These are phyloP conservation scores for Festucalex cinctus DNA, from an alignment of 2,113 vertebrate species.

Conservation along the genomic window DNA sequence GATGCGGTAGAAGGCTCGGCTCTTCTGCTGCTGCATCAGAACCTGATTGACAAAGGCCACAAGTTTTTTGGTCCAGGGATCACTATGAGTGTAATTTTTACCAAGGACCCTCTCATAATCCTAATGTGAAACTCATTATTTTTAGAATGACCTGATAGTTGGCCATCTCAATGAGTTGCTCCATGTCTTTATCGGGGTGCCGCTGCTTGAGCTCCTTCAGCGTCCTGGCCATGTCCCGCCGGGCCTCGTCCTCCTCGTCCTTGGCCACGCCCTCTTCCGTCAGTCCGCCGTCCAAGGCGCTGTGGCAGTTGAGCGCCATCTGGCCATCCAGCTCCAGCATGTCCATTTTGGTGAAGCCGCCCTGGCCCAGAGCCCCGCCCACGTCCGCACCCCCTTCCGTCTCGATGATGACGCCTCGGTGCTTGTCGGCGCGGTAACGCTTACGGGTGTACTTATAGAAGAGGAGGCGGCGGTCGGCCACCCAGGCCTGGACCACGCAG, in stretches of 20 bases:
- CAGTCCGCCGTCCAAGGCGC: constrained; percentile 59
- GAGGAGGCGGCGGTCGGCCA: constrained; percentile 79
- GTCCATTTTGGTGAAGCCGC: constrained; percentile 76
- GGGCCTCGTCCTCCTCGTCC: constrained; percentile 73
- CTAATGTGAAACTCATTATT: neutral
- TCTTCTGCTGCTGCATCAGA: constrained; percentile 71
- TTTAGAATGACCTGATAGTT: constrained; percentile 73
- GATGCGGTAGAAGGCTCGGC: constrained; percentile 66
- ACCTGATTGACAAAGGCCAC: constrained; percentile 35
- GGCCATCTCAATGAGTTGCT: constrained; percentile 82
- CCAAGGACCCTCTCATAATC: too few species aligned
- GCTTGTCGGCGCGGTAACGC: constrained; percentile 77
- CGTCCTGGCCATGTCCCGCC: constrained; percentile 77
- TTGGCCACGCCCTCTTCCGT: constrained; percentile 60
- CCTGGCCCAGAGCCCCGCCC: constrained; percentile 47
- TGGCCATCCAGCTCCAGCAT: constrained; percentile 77
- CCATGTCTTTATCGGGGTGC: constrained; percentile 82
- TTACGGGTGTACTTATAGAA: constrained; percentile 79
- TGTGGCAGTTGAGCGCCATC: constrained; percentile 64
- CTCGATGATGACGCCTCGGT: constrained; percentile 76
- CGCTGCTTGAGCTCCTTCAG: constrained; percentile 81
- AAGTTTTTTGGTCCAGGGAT: neutral
- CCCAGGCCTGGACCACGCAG: constrained; percentile 81
- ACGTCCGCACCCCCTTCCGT: constrained; percentile 67
- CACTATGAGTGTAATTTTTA: too few species aligned